Percentiles rank a stretch among this genome's conserved stretches.
phyloP scores from a whole-genome alignment of 2,888 invertebrate species.

The Agrotis exclamationis region DNA sequence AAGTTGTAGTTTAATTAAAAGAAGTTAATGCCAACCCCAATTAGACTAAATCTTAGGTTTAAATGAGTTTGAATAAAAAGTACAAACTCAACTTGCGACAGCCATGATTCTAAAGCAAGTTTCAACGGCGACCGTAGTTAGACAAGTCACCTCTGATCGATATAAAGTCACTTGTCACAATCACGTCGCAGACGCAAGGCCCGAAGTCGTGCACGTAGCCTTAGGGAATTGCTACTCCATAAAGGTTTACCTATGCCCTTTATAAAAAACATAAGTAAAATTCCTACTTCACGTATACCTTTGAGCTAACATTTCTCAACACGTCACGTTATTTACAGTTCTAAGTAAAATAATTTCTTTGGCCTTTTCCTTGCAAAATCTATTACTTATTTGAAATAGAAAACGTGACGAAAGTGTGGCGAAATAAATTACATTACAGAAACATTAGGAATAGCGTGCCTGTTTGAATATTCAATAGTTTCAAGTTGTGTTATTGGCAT shows the following conservation, averaged over 20 bases:
- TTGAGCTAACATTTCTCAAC: slow-evolving; percentile 24
- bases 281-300: slow-evolving; percentile 11
- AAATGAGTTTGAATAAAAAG: too few species aligned
- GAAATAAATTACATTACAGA: neutral
- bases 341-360: slow-evolving; percentile 15
- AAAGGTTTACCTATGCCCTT: neutral
- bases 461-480: neutral
- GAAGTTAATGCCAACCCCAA: too few species aligned
- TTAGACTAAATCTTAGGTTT: too few species aligned
- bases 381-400: slow-evolving; percentile 14
- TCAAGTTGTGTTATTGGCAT: neutral
- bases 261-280: slow-evolving; percentile 21
- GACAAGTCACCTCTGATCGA: neutral
- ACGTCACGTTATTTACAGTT: slow-evolving; percentile 16
- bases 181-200: neutral
- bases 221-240: slow-evolving; percentile 5
- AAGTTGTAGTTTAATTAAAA: too few species aligned
- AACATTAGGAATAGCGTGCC: neutral
- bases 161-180: neutral
- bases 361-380: neutral
- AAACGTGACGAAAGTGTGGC: slow-evolving; percentile 1
- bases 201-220: neutral
- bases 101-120: neutral
- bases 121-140: neutral
- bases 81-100: neutral